Conservation (phyloP, 2,113 vertebrate genomes). For the Gymnobelideus leadbeateri region DNA sequence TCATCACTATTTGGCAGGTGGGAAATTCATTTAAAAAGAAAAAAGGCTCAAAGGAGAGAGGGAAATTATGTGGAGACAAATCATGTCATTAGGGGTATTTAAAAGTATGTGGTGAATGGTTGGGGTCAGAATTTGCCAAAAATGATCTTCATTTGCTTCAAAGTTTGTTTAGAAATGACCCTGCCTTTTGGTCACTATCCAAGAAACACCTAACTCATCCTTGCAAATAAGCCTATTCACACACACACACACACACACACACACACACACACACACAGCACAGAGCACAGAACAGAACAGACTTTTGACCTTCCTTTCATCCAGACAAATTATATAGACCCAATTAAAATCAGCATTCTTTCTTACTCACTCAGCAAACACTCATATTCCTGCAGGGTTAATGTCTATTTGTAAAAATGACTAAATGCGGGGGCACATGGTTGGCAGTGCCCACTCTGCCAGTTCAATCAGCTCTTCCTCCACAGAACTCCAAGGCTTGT, state of each 20-base stretch:
- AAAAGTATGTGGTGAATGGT: not conserved
- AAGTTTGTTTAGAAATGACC: conserved; percentile 6
- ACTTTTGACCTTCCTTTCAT: not conserved
- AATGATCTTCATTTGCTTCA: not conserved
- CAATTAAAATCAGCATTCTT: not conserved
- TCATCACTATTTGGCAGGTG: not conserved
- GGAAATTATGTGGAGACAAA: not conserved
- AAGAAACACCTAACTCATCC: not conserved
- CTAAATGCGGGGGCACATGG: not conserved
- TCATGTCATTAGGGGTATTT: not conserved
- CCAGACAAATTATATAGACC: not conserved
- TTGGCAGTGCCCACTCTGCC: not conserved
- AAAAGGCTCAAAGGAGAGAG: not conserved
- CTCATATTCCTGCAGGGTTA: not conserved
- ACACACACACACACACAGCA: not conserved
- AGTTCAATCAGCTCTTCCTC: not conserved
- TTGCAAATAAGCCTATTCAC: not conserved
- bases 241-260: not conserved
- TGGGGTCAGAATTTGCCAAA: not conserved
- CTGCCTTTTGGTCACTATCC: not conserved
- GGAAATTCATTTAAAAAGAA: not conserved
- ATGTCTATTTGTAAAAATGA: not conserved
- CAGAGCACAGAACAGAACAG: no score
- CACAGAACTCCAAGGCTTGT: not conserved
- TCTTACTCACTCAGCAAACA: not conserved